Base-by-base conservation (phyloP, 1,140 invertebrate species). In the Acyrthosiphon pisum region DNA sequence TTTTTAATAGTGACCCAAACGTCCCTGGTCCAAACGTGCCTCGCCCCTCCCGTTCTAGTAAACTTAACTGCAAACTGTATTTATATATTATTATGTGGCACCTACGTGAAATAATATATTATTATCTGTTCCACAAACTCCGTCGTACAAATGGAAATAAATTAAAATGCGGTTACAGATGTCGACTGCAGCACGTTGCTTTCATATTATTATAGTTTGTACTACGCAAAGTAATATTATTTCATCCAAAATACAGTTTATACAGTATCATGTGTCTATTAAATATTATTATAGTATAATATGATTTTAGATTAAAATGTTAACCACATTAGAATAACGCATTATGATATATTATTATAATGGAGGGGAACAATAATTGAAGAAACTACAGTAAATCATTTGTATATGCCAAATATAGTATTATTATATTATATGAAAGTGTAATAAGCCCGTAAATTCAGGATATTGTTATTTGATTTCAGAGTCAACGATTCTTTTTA, bases 281-380 rank as follows among this genome's bases (percentile, higher is more conserved):
- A 18, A 76, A 76, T n/a, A 20, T 76, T n/a, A 76, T 76, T 76
- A n/a, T 76, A 76, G n/a, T 41, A 76, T 76, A 76, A 76, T 76
- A 76, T 76, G 11, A 76, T 76, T n/a, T 76, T 76, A 76, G 60
- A 76, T n/a, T 76, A n/a, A 76, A 76, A 76, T 76, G 60, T 76
- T n/a, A n/a, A n/a, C 30, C 60, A 20, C 14, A 76, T 76, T 76
- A 76, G 14, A 76, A 76, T n/a, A n/a, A 76, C n/a, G n/a, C 60
- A n/a, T 76, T 18, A n/a, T 76, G 60, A 76, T 76, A n/a, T 18
- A n/a, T 76, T 76, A 76, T 41, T 41, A 41, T 9, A 60, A 60
- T 76, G 30, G 30, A 2, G 14, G 4, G n/a, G 18, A 76, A 76
- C 30, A 76, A 41, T 41, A 76, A 76, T 76, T 76, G 11, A 76